phyloP scores from a whole-genome alignment of 2,888 invertebrate species.

The Leptinotarsa haldemani region DNA sequence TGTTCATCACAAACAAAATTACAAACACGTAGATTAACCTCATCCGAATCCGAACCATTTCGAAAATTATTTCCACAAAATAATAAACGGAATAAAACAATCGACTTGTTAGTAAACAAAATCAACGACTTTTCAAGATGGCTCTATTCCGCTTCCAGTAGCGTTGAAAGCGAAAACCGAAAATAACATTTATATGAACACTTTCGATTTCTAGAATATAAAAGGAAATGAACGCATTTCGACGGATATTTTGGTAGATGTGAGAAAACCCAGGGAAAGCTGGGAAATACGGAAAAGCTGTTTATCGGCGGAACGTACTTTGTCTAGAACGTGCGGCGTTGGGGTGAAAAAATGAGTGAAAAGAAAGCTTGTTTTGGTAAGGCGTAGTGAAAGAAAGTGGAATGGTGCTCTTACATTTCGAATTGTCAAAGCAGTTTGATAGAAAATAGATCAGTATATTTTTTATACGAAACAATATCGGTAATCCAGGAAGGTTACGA shows the following conservation, averaged over 20 bases:
- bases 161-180: slow-evolving; percentile 8
- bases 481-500: no score
- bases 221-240: slow-evolving; percentile 55
- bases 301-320: slow-evolving; percentile 50
- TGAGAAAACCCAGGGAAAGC: slow-evolving; percentile 55
- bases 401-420: not conserved
- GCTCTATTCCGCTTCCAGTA: not conserved
- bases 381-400: not conserved
- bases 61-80: no score
- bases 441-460: no score
- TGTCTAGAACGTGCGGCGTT: slow-evolving; percentile 33
- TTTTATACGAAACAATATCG: no score
- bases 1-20: no score
- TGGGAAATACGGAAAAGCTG: slow-evolving; percentile 54
- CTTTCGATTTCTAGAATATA: slow-evolving; percentile 50
- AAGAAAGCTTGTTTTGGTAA: not conserved
- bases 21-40: no score
- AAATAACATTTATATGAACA: slow-evolving; percentile 50
- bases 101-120: not conserved
- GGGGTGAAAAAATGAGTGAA: slow-evolving; percentile 37
- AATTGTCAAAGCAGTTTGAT: no score
- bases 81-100: not conserved
- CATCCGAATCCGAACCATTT: no score
- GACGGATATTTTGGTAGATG: slow-evolving; percentile 51
- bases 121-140: not conserved